Percentiles rank a stretch among this genome's conserved stretches.
These are phyloP conservation scores for Orestias chungarensis DNA, from an alignment of 2,797 vertebrate species.

Conservation along the genomic window DNA sequence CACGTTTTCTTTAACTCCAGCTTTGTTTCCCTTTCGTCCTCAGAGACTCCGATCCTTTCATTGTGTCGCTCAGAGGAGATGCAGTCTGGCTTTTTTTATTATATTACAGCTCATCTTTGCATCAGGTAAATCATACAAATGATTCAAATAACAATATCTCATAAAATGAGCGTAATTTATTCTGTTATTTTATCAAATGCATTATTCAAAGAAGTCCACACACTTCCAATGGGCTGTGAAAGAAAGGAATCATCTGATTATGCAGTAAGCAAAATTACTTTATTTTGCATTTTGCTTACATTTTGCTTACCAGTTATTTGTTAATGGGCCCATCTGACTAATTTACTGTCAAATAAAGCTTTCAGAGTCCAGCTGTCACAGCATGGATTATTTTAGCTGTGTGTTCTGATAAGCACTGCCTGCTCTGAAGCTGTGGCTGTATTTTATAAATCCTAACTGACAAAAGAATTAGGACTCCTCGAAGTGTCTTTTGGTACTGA, in stretches of 20 bases:
- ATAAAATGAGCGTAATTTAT: conserved; percentile 5
- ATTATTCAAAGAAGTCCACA: conserved; percentile 28
- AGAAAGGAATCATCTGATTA: conserved; percentile 45
- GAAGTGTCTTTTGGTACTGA: background rate
- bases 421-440: conserved; percentile 10
- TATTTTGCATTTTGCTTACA: conserved; percentile 49
- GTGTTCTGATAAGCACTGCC: conserved; percentile 22
- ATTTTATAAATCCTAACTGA: conserved; percentile 33
- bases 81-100: background rate
- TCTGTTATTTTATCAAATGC: conserved; percentile 19
- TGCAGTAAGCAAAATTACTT: conserved; percentile 19
- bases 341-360: conserved; percentile 50
- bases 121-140: conserved; percentile 4
- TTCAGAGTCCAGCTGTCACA: conserved; percentile 38
- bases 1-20: conserved; percentile 1
- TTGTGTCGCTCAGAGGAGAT: background rate
- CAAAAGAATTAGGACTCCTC: conserved; percentile 25
- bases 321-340: conserved; percentile 41
- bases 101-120: background rate
- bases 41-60: conserved; percentile 1
- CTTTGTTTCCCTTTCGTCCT: conserved; percentile 9
- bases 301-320: conserved; percentile 30
- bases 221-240: conserved; percentile 27
- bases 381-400: conserved; percentile 11
- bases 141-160: background rate